These are phyloP conservation scores for Hetaerina titia DNA, from an alignment of 2,888 invertebrate species.

Conservation along the genomic window DNA sequence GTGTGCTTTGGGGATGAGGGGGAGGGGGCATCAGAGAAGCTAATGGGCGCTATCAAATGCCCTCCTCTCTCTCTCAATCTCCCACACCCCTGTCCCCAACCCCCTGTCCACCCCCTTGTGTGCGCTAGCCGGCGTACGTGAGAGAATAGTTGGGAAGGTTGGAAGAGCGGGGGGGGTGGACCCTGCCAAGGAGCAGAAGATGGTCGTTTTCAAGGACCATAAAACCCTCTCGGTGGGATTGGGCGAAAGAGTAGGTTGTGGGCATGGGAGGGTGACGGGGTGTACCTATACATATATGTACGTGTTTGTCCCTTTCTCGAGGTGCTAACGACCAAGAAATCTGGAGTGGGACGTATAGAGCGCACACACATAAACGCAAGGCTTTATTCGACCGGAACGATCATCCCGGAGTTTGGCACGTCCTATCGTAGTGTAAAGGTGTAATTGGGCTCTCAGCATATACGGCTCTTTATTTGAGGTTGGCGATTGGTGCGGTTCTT, in stretches of 20 bases:
- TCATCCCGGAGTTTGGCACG: background rate
- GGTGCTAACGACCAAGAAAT: background rate
- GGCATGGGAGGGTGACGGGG: background rate
- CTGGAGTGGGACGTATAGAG: background rate
- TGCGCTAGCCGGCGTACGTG: background rate
- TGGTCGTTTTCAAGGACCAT: constrained; percentile 30
- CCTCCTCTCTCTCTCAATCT: background rate
- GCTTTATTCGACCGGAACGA: background rate
- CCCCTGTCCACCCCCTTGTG: background rate
- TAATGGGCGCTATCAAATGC: constrained; percentile 13
- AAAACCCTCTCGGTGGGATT: background rate
- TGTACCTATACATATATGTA: no score
- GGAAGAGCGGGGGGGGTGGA: background rate
- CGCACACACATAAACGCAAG: constrained; percentile 23
- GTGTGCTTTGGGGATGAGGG: background rate
- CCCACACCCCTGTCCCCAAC: background rate
- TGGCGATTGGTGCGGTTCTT: background rate
- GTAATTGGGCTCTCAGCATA: background rate
- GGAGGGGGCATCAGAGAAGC: background rate
- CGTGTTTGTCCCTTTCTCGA: background rate
- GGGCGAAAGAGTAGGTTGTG: background rate
- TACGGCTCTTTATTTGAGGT: background rate
- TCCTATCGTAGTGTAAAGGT: background rate
- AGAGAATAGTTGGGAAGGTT: background rate
- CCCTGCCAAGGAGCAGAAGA: background rate